phyloP scores from a whole-genome alignment of 2,113 vertebrate species.

The Amazona vittata region DNA sequence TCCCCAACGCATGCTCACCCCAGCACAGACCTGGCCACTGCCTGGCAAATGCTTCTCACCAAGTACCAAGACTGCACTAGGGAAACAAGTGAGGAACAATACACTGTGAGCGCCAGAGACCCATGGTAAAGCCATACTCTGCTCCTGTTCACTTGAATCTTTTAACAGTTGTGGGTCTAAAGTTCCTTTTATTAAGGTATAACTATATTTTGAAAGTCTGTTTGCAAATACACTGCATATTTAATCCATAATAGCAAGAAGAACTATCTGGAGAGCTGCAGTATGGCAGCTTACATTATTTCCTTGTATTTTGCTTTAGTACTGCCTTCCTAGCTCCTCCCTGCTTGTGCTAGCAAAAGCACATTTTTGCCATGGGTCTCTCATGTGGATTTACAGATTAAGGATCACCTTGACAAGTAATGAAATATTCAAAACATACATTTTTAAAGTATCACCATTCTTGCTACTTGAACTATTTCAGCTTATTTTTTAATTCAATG shows the following conservation, averaged over 20 bases:
- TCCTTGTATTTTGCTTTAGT: not conserved
- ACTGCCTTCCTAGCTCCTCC: not conserved
- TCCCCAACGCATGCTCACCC: not conserved
- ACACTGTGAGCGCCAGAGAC: fast-evolving
- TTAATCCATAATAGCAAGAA: not conserved
- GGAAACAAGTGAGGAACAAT: not conserved
- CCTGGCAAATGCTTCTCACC: not conserved
- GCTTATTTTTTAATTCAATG: fast-evolving
- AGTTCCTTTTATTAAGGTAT: not conserved
- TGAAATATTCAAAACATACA: not conserved
- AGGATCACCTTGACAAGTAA: not conserved
- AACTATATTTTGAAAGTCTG: not conserved
- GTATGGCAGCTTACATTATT: not conserved
- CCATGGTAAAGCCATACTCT: not conserved
- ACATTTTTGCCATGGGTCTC: not conserved
- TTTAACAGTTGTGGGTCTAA: not conserved
- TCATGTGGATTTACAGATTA: not conserved
- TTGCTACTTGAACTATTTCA: not conserved
- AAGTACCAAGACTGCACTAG: not conserved
- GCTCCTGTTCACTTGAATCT: not conserved
- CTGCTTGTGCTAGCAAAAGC: not conserved
- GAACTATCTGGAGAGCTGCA: not conserved
- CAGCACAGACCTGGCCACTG: not conserved
- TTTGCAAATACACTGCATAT: not conserved
- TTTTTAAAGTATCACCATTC: not conserved